These are phyloP conservation scores for Sebastes goodei DNA, from an alignment of 2,797 vertebrate species.

Conservation along the genomic window DNA sequence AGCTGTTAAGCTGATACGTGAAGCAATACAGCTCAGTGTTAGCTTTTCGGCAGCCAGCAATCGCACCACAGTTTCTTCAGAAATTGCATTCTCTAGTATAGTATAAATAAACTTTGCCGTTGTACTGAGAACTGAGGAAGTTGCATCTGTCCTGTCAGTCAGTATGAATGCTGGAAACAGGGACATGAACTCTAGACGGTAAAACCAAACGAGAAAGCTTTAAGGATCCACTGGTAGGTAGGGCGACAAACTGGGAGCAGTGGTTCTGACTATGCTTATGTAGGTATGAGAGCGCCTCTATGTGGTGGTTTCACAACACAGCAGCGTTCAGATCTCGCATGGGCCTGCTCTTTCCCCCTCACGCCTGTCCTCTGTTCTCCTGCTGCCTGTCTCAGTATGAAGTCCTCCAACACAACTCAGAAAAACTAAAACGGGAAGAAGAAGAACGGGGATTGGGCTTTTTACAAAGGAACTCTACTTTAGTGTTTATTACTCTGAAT, in stretches of 20 bases:
- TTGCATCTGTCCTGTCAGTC: background rate
- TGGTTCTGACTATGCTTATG: slow-evolving; percentile 14
- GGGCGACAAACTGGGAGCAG: background rate
- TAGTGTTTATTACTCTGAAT: slow-evolving; percentile 72
- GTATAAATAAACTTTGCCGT: background rate
- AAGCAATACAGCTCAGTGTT: background rate
- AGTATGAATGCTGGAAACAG: background rate
- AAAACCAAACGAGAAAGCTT: background rate
- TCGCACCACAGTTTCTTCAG: background rate
- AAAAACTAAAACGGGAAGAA: slow-evolving; percentile 43
- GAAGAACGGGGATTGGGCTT: slow-evolving; percentile 25
- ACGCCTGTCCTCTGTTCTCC: slow-evolving; percentile 28
- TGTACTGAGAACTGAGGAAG: background rate
- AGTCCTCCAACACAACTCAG: slow-evolving; percentile 57
- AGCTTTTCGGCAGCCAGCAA: background rate
- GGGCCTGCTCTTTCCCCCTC: slow-evolving; percentile 30
- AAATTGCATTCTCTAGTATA: background rate
- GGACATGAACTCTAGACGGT: background rate
- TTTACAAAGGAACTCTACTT: slow-evolving; percentile 70
- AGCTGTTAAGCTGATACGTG: background rate
- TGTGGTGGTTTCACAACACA: slow-evolving; percentile 54
- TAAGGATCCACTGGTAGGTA: background rate
- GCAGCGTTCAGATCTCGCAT: slow-evolving; percentile 69
- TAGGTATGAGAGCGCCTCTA: slow-evolving; percentile 29
- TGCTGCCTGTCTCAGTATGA: slow-evolving; percentile 57